These are phyloP conservation scores for Myxocyprinus asiaticus DNA, from an alignment of 2,113 vertebrate species.

Conservation along the genomic window DNA sequence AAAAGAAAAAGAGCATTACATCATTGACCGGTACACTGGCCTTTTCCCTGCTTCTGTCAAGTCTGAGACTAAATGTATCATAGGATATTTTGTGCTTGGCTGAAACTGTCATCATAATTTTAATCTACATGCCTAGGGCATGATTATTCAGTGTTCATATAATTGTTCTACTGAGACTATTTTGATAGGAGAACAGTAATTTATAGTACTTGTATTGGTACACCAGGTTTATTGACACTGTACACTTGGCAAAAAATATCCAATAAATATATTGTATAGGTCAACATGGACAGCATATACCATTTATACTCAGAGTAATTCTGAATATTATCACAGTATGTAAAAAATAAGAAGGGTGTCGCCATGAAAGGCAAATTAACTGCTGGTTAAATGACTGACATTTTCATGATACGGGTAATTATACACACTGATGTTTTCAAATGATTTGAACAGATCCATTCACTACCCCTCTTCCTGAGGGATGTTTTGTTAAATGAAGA, in stretches of 20 bases:
- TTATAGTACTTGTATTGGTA: too few species aligned
- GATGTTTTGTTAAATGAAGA: constrained; percentile 48
- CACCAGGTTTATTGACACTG: too few species aligned
- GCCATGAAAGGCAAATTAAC: constrained; percentile 55
- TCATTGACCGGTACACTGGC: too few species aligned
- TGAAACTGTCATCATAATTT: not conserved
- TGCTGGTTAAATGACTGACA: constrained; percentile 61
- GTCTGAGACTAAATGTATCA: not conserved
- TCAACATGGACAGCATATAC: not conserved
- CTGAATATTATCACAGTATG: not conserved
- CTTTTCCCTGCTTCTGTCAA: not conserved
- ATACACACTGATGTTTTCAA: constrained; percentile 55
- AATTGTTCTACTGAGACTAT: not conserved
- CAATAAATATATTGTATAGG: not conserved
- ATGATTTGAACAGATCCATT: constrained; percentile 47
- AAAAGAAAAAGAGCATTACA: too few species aligned
- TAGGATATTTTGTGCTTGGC: not conserved
- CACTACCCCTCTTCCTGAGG: constrained; percentile 41
- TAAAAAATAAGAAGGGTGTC: constrained; percentile 21
- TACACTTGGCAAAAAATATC: too few species aligned
- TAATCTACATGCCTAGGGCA: not conserved
- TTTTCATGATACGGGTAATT: constrained; percentile 62
- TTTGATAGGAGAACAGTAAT: too few species aligned
- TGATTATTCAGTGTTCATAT: not conserved
- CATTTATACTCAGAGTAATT: constrained; percentile 4